phyloP scores from a whole-genome alignment of 2,113 vertebrate species.

The Ariopsis seemanni region DNA sequence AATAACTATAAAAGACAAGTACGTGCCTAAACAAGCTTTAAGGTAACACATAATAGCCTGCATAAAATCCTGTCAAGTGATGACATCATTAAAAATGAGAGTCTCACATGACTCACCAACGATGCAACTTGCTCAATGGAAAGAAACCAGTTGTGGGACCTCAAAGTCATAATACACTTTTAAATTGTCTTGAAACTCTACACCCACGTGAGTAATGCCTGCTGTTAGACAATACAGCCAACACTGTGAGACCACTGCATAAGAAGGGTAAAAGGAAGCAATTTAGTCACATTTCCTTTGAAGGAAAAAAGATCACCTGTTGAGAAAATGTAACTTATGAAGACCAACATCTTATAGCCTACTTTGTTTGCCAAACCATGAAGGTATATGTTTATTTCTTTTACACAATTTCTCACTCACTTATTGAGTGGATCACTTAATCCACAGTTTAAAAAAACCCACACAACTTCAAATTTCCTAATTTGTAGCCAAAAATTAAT shows the following conservation, averaged over 20 bases:
- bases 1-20: background rate
- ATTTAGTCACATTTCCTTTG: background rate
- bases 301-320: background rate
- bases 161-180: conserved; percentile 37
- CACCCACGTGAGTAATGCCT: conserved; percentile 59
- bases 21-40: conserved; percentile 34
- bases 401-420: background rate
- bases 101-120: conserved; percentile 56
- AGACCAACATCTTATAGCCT: background rate
- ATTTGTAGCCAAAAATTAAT: background rate
- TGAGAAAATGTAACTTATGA: background rate
- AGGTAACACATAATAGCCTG: background rate
- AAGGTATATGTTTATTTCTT: background rate
- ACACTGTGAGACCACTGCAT: background rate
- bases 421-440: background rate
- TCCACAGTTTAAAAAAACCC: too few species aligned
- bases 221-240: background rate
- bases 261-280: background rate
- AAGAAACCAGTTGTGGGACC: conserved; percentile 56
- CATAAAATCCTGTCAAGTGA: conserved; percentile 21
- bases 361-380: background rate
- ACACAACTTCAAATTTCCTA: background rate
- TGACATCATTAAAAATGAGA: conserved; percentile 27
- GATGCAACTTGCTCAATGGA: conserved; percentile 52
- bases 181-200: conserved; percentile 52